phyloP scores from a whole-genome alignment of 1,140 invertebrate genomes.

The Pseudomyrmex concolor region DNA sequence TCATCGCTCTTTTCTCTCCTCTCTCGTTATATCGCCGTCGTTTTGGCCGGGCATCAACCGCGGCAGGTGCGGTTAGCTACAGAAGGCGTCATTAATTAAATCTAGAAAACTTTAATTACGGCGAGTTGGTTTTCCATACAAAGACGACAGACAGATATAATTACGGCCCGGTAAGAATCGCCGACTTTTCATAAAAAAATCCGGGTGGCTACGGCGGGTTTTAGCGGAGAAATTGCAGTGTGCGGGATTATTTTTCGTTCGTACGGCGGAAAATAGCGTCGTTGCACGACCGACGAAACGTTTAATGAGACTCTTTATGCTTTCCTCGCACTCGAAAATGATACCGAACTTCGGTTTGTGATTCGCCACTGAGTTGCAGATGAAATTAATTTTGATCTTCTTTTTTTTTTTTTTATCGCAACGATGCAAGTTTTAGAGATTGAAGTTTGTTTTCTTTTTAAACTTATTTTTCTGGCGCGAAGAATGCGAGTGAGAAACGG shows the following conservation, averaged over 20 bases:
- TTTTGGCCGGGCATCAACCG: slow-evolving; percentile 17
- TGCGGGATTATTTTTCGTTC: slow-evolving; percentile 26
- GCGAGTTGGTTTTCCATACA: slow-evolving; percentile 36
- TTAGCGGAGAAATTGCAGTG: slow-evolving; percentile 8
- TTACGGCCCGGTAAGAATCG: slow-evolving; percentile 30
- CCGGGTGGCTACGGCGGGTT: neutral
- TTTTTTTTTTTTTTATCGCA: slow-evolving; percentile 19
- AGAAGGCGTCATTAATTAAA: slow-evolving; percentile 66
- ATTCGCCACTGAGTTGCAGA: slow-evolving; percentile 16
- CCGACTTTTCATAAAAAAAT: slow-evolving; percentile 35
- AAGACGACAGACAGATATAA: slow-evolving; percentile 23
- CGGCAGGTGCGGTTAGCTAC: neutral
- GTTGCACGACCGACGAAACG: slow-evolving; percentile 10
- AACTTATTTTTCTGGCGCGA: neutral
- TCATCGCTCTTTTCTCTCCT: neutral
- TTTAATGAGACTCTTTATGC: slow-evolving; percentile 53
- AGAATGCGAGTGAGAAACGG: slow-evolving; percentile 1
- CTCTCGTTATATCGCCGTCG: slow-evolving; percentile 35
- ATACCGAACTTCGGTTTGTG: neutral
- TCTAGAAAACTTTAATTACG: slow-evolving; percentile 61
- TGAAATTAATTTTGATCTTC: slow-evolving; percentile 50
- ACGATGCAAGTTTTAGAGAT: slow-evolving; percentile 16
- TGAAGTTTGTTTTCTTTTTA: slow-evolving; percentile 23
- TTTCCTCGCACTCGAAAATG: slow-evolving; percentile 42
- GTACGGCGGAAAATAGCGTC: slow-evolving; percentile 23